Conservation (phyloP, 2,888 invertebrate genomes). For the Exephanes ischioxanthus region DNA sequence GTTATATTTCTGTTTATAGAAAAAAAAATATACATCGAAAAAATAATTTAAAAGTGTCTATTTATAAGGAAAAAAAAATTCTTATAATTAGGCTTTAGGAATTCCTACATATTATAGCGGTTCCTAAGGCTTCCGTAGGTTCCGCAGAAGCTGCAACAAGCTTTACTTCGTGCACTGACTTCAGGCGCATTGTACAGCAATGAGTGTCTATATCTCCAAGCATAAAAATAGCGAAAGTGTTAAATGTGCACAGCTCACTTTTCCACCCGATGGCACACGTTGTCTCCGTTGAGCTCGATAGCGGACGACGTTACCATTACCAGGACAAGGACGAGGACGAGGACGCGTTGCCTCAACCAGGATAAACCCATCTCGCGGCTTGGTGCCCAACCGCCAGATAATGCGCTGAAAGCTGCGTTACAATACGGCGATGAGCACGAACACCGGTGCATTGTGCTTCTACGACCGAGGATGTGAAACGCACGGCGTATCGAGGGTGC, state of each 20-base stretch:
- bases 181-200: not conserved
- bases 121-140: not conserved
- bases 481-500: slow-evolving; percentile 16
- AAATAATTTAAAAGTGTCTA: not conserved
- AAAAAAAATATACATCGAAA: not conserved
- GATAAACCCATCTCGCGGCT: slow-evolving; percentile 67
- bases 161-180: not conserved
- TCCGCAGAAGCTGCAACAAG: not conserved
- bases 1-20: not conserved
- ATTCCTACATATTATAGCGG: not conserved
- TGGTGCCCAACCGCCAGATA: slow-evolving; percentile 57
- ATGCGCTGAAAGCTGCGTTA: slow-evolving; percentile 53
- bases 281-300: slow-evolving; percentile 78
- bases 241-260: slow-evolving; percentile 80
- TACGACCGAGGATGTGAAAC: slow-evolving; percentile 26
- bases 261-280: slow-evolving; percentile 83
- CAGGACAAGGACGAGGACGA: slow-evolving; percentile 73
- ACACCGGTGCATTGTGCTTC: slow-evolving; percentile 9
- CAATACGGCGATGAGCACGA: slow-evolving; percentile 49
- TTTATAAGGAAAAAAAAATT: slow-evolving; percentile 9
- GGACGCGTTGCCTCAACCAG: slow-evolving; percentile 66
- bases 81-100: not conserved
- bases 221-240: slow-evolving; percentile 52
- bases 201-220: slow-evolving; percentile 11
- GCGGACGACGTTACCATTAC: slow-evolving; percentile 71